phyloP scores from a whole-genome alignment of 2,797 vertebrate species.

The Bradypodion pumilum region DNA sequence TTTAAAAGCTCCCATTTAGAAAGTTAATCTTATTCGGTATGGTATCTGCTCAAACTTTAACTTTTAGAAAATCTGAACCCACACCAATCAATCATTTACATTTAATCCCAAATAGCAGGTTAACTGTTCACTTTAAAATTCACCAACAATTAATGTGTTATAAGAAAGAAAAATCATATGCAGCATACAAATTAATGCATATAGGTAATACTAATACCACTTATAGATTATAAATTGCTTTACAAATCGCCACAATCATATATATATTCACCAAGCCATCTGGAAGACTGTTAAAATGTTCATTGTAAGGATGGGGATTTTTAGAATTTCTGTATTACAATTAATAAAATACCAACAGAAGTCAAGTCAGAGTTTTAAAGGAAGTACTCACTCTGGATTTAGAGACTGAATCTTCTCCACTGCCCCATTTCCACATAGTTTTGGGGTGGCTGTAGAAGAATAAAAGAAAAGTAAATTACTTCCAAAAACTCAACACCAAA shows the following conservation, averaged over 20 bases:
- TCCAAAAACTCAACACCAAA: not conserved
- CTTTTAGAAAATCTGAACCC: not conserved
- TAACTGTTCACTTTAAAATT: not conserved
- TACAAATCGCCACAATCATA: too few relatives aligned
- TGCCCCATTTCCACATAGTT: slow-evolving; percentile 91
- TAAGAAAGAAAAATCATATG: not conserved
- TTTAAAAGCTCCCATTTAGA: not conserved
- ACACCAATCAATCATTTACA: not conserved
- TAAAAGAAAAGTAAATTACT: slow-evolving; percentile 12
- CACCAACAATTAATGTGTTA: not conserved
- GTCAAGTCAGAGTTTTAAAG: not conserved
- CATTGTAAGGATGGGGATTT: not conserved
- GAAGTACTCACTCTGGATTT: slow-evolving; percentile 79
- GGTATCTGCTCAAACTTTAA: not conserved
- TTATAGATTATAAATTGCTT: not conserved
- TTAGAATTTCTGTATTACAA: fast-evolving
- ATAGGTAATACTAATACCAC: too few relatives aligned
- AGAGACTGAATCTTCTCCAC: slow-evolving; percentile 80
- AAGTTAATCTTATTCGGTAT: not conserved
- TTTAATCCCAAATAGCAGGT: not conserved
- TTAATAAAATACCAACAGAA: not conserved
- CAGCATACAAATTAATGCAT: not conserved
- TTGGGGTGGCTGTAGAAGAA: slow-evolving; percentile 48
- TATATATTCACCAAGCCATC: too few relatives aligned
- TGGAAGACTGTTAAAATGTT: not conserved